Percentiles rank a stretch among this genome's conserved stretches.
These are phyloP conservation scores for Ptiloglossa arizonensis DNA, from an alignment of 1,140 invertebrate genomes.

Conservation along the genomic window DNA sequence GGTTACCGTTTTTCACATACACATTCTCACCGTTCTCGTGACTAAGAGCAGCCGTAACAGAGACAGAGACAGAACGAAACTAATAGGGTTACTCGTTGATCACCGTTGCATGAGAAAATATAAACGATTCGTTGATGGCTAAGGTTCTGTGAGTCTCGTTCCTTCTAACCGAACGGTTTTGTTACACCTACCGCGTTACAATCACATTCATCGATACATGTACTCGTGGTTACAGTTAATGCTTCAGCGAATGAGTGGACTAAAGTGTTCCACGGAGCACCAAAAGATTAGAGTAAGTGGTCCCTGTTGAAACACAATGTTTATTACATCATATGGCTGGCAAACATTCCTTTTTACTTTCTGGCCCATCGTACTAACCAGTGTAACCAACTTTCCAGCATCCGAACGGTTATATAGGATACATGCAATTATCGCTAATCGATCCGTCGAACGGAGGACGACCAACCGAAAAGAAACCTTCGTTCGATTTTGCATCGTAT, in stretches of 20 bases:
- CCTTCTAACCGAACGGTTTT: conserved; percentile 25
- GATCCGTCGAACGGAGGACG: conserved; percentile 6
- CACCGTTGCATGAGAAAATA: background rate
- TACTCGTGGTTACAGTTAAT: conserved; percentile 89
- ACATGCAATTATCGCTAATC: conserved; percentile 20
- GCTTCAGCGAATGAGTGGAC: conserved; percentile 92
- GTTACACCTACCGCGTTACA: conserved; percentile 23
- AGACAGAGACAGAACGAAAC: background rate
- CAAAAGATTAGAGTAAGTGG: conserved; percentile 95
- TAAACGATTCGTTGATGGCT: background rate
- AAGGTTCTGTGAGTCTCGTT: conserved; percentile 24
- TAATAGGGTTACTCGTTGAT: background rate
- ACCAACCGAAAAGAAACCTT: conserved; percentile 17
- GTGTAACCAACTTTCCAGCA: conserved; percentile 52
- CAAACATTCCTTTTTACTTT: conserved; percentile 54
- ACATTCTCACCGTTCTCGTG: conserved; percentile 31
- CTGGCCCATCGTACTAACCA: conserved; percentile 56
- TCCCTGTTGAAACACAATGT: conserved; percentile 70
- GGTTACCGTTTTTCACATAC: background rate
- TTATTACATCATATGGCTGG: conserved; percentile 70
- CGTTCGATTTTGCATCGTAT: conserved; percentile 18
- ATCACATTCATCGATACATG: conserved; percentile 64
- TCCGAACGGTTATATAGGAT: conserved; percentile 17
- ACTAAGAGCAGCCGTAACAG: conserved; percentile 28
- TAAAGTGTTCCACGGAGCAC: conserved; percentile 91